Conservation (phyloP, 2,113 vertebrate species). For the pig (Sus scrofa) region DNA sequence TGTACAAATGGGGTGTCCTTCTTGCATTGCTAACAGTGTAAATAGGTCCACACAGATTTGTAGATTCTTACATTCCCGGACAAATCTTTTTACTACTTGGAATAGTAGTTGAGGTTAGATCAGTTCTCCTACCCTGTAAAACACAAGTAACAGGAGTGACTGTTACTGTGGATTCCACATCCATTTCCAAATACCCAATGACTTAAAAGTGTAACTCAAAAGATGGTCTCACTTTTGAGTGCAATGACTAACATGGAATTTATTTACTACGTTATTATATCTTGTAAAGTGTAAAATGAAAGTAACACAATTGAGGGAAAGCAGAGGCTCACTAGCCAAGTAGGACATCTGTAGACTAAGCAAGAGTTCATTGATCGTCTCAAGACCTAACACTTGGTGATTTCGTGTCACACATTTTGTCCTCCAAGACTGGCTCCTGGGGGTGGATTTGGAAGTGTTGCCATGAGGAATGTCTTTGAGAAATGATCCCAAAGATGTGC, state of each 20-base stretch:
- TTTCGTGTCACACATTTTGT: background rate
- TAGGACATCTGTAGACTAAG: background rate
- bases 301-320: background rate
- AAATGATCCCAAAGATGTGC: background rate
- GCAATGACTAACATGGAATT: background rate
- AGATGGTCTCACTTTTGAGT: background rate
- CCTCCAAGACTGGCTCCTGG: background rate
- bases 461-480: background rate
- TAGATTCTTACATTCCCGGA: background rate
- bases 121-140: constrained; percentile 27
- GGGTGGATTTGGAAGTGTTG: background rate
- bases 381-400: background rate
- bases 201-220: constrained; percentile 34
- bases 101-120: background rate
- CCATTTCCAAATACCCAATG: background rate
- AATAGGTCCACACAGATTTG: background rate
- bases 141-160: background rate
- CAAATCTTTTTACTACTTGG: background rate
- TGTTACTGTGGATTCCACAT: background rate
- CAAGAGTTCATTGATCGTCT: background rate
- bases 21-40: background rate
- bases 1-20: background rate
- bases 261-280: background rate
- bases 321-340: background rate
- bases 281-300: background rate